phyloP scores from a whole-genome alignment of 2,113 vertebrate genomes.

The Labrus mixtus region DNA sequence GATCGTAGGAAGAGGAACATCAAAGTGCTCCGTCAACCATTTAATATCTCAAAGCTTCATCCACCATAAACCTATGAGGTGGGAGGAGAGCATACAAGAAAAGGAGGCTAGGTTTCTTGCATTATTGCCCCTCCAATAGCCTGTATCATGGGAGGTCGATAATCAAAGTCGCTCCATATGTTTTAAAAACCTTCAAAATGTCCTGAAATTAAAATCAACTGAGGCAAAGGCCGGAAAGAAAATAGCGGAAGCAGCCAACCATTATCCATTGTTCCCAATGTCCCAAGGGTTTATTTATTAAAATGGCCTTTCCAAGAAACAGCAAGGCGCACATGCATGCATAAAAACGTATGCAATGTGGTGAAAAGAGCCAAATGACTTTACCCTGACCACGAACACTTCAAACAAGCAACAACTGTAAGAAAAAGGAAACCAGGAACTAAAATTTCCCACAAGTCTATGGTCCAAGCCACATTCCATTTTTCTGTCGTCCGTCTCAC shows the following conservation, averaged over 20 bases:
- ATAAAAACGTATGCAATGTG: conserved; percentile 39
- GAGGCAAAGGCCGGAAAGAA: conserved; percentile 41
- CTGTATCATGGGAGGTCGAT: conserved; percentile 42
- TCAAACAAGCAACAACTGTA: conserved; percentile 40
- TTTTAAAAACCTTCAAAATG: conserved; percentile 37
- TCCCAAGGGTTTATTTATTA: conserved; percentile 59
- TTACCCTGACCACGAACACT: conserved; percentile 54
- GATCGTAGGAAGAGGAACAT: conserved; percentile 59
- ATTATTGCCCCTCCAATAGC: conserved; percentile 59
- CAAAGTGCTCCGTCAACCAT: conserved; percentile 65
- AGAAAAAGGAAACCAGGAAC: conserved; percentile 49
- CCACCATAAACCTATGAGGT: conserved; percentile 66
- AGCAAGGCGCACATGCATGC: conserved; percentile 18
- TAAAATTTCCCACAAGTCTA: conserved; percentile 47
- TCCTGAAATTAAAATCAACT: conserved; percentile 41
- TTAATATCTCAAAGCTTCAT: conserved; percentile 69
- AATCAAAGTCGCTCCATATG: conserved; percentile 43
- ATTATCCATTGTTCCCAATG: conserved; percentile 49
- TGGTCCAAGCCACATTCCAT: conserved; percentile 28
- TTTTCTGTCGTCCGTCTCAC: conserved; percentile 35
- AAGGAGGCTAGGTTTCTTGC: conserved; percentile 40
- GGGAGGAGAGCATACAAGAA: conserved; percentile 56
- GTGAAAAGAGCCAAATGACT: conserved; percentile 57
- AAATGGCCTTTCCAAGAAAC: conserved; percentile 57
- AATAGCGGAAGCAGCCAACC: conserved; percentile 49